Evolutionary conservation across 2,113 vertebrate species (phyloP), one percentile per base, ranked within the genome.

Genomic region (Takifugu bimaculatus): DNA sequence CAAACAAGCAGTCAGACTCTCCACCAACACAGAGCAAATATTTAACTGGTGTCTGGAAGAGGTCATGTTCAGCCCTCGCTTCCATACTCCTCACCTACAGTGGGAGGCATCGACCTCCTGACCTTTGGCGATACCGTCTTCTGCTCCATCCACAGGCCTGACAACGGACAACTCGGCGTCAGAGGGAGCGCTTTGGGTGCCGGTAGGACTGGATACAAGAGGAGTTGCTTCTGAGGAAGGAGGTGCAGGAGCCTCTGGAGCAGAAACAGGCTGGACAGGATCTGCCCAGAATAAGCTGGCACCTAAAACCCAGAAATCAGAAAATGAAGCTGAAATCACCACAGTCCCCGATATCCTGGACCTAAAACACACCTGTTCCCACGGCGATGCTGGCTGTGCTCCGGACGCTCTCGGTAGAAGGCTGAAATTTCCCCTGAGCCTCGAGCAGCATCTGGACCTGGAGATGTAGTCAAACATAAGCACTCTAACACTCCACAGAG

Each of bases 361-460:
- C 5, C 15, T 1, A 1, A 9, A 50, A 20, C 79, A 82, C 89
- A 99, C 96, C 97, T 92, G 97, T 98, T 82, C 90, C 93, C 45
- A 98, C 95, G 3, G 96, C 96, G 56, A 98, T 82, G 89, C 94
- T 98, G 52, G 93, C 90, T n/a, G 89, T 91, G 60, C 65, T 90
- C 66, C 55, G 91, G 43, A 39, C 2, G 1, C 42, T 29, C 77
- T 1, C 72, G 50, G 6, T 26, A 58, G 61, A 78, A 59, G 5
- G 50, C 64, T 74, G 88, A 76, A 67, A 70, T 59, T 50, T 82
- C 78, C 81, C 83, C 72, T 98, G 96, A 3, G 93, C 93, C 74
- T 95, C 94, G 70, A 99, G 72, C 10, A 99, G 81, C 81, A 93
- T 95, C 28, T 96, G 93, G 75, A 99, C 96, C 96, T 99, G 73